A percentile compares a stretch with the other conserved stretches of the same genome.
phyloP scores from a whole-genome alignment of 64 coral and sea anemone genomes.

The Montipora cactus region DNA sequence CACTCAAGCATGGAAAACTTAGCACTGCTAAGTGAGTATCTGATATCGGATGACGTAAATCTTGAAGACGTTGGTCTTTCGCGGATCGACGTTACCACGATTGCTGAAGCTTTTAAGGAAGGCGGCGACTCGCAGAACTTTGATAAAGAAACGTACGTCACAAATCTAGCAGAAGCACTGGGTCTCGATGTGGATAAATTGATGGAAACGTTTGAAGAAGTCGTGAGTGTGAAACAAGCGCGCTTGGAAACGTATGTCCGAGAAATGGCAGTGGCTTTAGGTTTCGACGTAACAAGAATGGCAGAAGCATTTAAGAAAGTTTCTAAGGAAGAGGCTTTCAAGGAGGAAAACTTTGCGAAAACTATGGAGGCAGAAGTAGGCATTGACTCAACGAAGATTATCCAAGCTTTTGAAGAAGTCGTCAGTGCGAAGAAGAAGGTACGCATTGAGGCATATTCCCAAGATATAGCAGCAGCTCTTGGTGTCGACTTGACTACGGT shows the following conservation, averaged over 20 bases:
- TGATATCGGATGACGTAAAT: not conserved
- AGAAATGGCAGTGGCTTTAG: not conserved
- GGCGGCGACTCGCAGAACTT: not conserved
- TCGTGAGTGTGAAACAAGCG: not conserved
- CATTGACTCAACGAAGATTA: not conserved
- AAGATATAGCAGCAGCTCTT: not conserved
- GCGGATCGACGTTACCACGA: not conserved
- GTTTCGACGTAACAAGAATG: not conserved
- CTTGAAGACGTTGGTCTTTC: constrained; percentile 12
- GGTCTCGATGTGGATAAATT: constrained; percentile 23
- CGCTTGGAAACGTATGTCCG: not conserved
- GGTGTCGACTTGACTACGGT: not conserved
- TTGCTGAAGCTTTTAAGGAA: not conserved
- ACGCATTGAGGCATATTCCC: not conserved
- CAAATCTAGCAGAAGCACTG: constrained; percentile 29
- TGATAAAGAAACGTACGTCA: constrained; percentile 45
- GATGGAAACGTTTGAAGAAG: not conserved
- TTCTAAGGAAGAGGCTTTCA: not conserved
- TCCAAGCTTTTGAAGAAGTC: not conserved
- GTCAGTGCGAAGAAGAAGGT: not conserved
- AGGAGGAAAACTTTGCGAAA: not conserved
- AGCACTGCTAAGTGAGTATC: not conserved
- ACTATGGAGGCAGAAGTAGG: not conserved
- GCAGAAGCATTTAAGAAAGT: not conserved
- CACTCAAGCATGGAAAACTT: not conserved